Conservation (phyloP, 2,797 vertebrate genomes). For the Micromesistius poutassou region DNA sequence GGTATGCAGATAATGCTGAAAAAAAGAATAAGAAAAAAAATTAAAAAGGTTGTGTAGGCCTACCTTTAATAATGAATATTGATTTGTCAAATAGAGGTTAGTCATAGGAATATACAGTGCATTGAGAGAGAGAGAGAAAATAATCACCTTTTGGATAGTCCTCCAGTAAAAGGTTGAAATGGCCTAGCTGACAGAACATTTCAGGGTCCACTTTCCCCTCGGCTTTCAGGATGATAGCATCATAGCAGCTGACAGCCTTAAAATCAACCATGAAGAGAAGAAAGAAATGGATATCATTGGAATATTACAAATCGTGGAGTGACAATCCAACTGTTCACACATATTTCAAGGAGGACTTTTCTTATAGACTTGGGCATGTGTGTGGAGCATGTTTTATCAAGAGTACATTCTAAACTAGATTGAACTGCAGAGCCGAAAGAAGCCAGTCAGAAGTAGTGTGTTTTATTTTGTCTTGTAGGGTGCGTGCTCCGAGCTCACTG, state of each 20-base stretch:
- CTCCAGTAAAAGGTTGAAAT: constrained; percentile 98
- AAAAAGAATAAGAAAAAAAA: constrained; percentile 28
- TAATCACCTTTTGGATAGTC: constrained; percentile 96
- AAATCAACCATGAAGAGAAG: constrained; percentile 3
- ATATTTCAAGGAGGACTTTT: background rate
- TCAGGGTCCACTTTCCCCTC: constrained; percentile 97
- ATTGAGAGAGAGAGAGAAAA: background rate
- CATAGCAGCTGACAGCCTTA: constrained; percentile 88
- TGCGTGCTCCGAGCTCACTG: constrained; percentile 24
- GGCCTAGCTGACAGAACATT: constrained; percentile 97
- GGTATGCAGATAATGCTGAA: constrained; percentile 98
- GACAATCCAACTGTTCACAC: background rate
- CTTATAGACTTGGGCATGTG: background rate
- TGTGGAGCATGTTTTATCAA: background rate
- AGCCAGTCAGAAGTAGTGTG: background rate
- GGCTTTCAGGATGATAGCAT: constrained; percentile 92
- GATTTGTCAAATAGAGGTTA: background rate
- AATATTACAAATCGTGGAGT: background rate
- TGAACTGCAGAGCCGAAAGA: background rate
- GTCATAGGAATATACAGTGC: background rate
- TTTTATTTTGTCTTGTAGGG: constrained; percentile 38
- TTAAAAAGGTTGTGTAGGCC: background rate
- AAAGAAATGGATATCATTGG: background rate
- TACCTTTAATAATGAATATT: background rate
- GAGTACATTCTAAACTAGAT: background rate